Base-by-base conservation (phyloP, 2,113 vertebrate species). In the Panthera tigris region DNA sequence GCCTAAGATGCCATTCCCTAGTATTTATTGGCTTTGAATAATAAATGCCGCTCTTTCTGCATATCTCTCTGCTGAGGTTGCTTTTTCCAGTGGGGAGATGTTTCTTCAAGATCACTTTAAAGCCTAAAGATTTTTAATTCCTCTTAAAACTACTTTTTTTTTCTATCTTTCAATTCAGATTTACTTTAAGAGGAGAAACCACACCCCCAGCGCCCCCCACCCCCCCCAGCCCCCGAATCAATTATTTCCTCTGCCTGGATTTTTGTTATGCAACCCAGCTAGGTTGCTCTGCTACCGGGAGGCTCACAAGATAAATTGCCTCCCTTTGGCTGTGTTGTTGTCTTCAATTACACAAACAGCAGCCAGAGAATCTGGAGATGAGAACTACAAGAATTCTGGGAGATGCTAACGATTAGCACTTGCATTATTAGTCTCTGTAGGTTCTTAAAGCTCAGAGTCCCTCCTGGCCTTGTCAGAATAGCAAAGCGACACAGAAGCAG, bases 331-430 rank as follows among this genome's bases (percentile, higher is more conserved):
- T 96, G 73, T 95, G 94, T 97, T n/a, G 7, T 97, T 97, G 96
- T 93, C 96, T 98, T 97, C 97, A 95, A 87, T 97, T 97, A 98
- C 84, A 95, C 96, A 97, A 98, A 97, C 81, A 97, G 92, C 97
- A 98, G 92, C 96, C 1, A 0, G 92, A 96, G 94, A 97, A 94
- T 96, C 94, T 96, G 90, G 97, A 97, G 96, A 96, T 93, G 96
- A 97, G 97, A 96, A 96, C 91, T 89, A 83, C 87, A 96, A 90
- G 98, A 86, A 95, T 97, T 96, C 95, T 96, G 95, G 95, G 96
- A 96, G 91, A 96, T 84, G 94, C 83, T 97, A 98, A 96, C 0
- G 68, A 98, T 97, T 97, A 97, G 88, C 63, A 50, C 96, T 94
- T 92, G 78, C 88, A 57, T 97, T 98, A 95, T 97, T 93, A 96